These are phyloP conservation scores for Saguinus midas DNA, from an alignment of 2,113 vertebrate species.

Conservation along the genomic window DNA sequence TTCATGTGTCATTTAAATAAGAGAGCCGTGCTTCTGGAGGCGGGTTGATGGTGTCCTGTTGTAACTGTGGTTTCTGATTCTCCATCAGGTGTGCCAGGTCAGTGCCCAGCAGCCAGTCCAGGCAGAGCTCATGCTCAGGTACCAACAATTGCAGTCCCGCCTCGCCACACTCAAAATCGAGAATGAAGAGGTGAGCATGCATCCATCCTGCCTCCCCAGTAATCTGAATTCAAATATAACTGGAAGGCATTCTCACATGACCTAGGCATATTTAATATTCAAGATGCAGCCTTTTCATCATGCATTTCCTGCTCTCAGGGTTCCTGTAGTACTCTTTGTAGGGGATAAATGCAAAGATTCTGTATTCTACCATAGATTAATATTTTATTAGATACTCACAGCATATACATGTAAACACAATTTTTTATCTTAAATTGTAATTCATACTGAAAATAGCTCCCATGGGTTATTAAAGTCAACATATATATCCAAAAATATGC, in stretches of 20 bases:
- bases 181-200: slow-evolving; percentile 94
- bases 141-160: slow-evolving; percentile 97
- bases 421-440: neutral
- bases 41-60: neutral
- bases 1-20: neutral
- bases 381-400: neutral
- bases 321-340: neutral
- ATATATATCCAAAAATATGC: neutral
- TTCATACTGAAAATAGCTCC: neutral
- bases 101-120: slow-evolving; percentile 95
- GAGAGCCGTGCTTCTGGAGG: neutral
- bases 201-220: neutral
- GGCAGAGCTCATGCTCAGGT: slow-evolving; percentile 94
- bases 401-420: neutral
- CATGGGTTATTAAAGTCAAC: neutral
- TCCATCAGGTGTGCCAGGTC: slow-evolving; percentile 93
- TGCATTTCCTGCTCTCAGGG: neutral
- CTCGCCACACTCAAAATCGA: slow-evolving; percentile 97
- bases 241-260: neutral
- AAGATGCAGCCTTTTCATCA: neutral
- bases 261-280: neutral
- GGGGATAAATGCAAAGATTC: neutral
- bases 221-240: neutral
- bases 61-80: slow-evolving; percentile 59
- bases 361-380: neutral